Conservation (phyloP, 2,113 vertebrate genomes). For the Setophaga kirtlandii region DNA sequence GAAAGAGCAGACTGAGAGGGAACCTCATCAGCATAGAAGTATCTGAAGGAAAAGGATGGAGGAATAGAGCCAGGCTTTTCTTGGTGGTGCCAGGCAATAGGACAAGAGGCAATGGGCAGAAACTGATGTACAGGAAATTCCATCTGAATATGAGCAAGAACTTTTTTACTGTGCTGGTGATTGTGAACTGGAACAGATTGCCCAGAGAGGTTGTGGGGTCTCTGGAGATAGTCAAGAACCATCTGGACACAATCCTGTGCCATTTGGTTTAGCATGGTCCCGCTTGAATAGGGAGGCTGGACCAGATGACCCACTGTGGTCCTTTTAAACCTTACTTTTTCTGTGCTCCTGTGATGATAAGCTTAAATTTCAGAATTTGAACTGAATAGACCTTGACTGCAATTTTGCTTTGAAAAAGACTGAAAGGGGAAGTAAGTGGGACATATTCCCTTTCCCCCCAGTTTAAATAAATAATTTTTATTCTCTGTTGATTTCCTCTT, state of each 20-base stretch:
- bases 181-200: neutral
- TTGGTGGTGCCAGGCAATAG: neutral
- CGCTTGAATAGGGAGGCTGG: neutral
- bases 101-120: neutral
- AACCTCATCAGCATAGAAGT: accelerated
- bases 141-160: neutral
- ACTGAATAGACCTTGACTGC: neutral
- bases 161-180: neutral
- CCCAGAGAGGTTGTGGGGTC: neutral
- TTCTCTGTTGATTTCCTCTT: neutral
- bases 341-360: neutral
- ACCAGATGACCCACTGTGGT: neutral
- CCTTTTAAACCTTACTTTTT: neutral
- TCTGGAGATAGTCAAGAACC: neutral
- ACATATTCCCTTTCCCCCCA: neutral
- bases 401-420: neutral
- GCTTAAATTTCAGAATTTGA: neutral
- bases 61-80: neutral
- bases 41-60: neutral
- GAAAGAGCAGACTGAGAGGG: neutral
- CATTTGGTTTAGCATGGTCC: neutral
- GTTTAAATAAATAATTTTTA: neutral
- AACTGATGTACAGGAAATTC: neutral
- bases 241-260: neutral
- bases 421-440: neutral